Conservation (phyloP, 1,140 invertebrate genomes). For the Drosophila miranda region DNA sequence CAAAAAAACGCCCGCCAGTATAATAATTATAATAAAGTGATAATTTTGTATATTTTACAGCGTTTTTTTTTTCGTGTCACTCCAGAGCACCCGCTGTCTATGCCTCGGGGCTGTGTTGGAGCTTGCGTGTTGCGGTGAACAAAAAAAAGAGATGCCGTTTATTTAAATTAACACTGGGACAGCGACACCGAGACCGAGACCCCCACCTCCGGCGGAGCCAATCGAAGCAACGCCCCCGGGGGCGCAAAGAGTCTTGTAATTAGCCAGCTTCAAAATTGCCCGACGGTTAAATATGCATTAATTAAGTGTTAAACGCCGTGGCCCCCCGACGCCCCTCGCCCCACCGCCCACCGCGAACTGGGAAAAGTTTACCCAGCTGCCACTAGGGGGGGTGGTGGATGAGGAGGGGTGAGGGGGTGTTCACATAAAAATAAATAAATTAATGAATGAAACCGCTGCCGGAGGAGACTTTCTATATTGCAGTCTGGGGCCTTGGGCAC, state of each 20-base stretch:
- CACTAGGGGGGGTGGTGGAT: background rate
- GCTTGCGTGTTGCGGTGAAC: conserved; percentile 41
- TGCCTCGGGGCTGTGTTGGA: conserved; percentile 24
- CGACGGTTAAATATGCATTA: conserved; percentile 69
- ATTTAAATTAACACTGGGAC: conserved; percentile 52
- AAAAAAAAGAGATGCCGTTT: conserved; percentile 43
- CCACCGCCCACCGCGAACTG: background rate
- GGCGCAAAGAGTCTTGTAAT: conserved; percentile 52
- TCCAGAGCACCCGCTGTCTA: conserved; percentile 19
- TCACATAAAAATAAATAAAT: conserved; percentile 43
- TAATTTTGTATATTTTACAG: conserved; percentile 67
- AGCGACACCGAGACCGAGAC: background rate
- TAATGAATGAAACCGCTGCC: conserved; percentile 34
- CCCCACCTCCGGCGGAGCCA: conserved; percentile 37
- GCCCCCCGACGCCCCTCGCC: background rate
- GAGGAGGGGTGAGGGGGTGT: too few relatives aligned
- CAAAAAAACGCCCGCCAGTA: conserved; percentile 23
- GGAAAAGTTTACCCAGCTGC: conserved; percentile 50
- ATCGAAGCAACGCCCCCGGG: conserved; percentile 46
- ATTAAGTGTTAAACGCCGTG: conserved; percentile 65
- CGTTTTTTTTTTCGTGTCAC: conserved; percentile 27
- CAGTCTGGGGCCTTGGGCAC: conserved; percentile 6
- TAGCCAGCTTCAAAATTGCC: conserved; percentile 63
- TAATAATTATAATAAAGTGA: conserved; percentile 69
- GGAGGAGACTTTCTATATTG: conserved; percentile 16